These are phyloP conservation scores for Danio albolineatus DNA, from an alignment of 2,797 vertebrate species.

Conservation along the genomic window DNA sequence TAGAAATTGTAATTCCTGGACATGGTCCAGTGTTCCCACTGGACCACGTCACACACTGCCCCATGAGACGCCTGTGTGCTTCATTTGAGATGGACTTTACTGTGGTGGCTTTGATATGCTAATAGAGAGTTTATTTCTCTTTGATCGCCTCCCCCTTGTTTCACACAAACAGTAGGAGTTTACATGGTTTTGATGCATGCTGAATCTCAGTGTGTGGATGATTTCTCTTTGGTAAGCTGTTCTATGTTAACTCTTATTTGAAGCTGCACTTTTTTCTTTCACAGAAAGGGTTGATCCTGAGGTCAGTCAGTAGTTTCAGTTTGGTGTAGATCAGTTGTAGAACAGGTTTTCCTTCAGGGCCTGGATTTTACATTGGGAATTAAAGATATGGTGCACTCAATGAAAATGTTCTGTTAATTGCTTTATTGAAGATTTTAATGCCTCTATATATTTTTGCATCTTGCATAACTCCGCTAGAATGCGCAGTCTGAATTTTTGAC, in stretches of 20 bases:
- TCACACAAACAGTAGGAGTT: constrained; percentile 40
- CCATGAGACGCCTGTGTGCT: background rate
- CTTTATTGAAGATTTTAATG: no score
- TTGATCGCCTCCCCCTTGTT: background rate
- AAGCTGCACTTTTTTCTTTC: constrained; percentile 13
- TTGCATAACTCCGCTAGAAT: no score
- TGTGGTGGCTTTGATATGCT: constrained; percentile 49
- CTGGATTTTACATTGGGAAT: background rate
- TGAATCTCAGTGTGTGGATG: constrained; percentile 6
- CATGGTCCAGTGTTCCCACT: background rate
- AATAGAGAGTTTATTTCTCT: constrained; percentile 44
- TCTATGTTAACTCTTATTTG: constrained; percentile 40
- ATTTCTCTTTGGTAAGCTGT: constrained; percentile 29
- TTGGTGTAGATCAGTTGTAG: background rate
- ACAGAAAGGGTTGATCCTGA: constrained; percentile 21
- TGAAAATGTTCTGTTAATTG: background rate
- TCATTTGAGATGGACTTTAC: constrained; percentile 14
- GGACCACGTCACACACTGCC: background rate
- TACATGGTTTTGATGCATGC: constrained; percentile 25
- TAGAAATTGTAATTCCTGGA: background rate
- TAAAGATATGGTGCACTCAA: background rate
- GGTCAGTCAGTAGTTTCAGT: constrained; percentile 30
- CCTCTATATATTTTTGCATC: no score
- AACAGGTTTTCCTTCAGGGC: background rate
- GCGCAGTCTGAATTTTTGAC: no score